Conservation (phyloP, 2,797 vertebrate species). For the Mormyrus proboscirostris region DNA sequence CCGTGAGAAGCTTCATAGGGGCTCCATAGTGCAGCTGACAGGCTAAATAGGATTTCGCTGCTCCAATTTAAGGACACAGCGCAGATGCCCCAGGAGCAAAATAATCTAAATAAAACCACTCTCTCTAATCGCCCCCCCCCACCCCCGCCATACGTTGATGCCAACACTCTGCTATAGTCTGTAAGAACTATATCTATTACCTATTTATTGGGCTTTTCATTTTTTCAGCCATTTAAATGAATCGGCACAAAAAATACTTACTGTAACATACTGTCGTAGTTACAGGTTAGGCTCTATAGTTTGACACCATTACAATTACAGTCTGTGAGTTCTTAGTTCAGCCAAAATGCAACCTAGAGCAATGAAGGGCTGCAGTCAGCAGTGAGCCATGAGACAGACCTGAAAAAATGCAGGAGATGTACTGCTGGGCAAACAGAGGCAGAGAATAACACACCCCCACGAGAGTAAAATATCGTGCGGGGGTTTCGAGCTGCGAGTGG, state of each 20-base stretch:
- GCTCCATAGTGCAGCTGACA: background rate
- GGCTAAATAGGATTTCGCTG: background rate
- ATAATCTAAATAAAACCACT: background rate
- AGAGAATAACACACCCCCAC: background rate
- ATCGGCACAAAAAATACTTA: background rate
- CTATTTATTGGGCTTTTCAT: background rate
- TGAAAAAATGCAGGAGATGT: background rate
- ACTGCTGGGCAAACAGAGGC: background rate
- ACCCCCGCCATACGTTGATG: background rate
- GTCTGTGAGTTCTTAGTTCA: background rate
- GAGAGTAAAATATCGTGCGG: background rate
- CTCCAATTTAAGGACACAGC: background rate
- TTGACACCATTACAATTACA: background rate
- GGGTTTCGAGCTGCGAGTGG: background rate
- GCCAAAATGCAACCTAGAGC: background rate
- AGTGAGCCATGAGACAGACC: background rate
- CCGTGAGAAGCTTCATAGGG: background rate
- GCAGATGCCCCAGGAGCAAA: background rate
- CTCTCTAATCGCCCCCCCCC: background rate
- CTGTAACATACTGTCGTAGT: background rate
- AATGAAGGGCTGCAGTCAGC: background rate
- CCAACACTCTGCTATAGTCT: background rate
- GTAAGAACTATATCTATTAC: background rate
- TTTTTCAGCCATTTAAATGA: background rate
- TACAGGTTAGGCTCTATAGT: background rate